Base-by-base conservation (phyloP, 1,140 invertebrate genomes). In the Drosophila grimshawi region DNA sequence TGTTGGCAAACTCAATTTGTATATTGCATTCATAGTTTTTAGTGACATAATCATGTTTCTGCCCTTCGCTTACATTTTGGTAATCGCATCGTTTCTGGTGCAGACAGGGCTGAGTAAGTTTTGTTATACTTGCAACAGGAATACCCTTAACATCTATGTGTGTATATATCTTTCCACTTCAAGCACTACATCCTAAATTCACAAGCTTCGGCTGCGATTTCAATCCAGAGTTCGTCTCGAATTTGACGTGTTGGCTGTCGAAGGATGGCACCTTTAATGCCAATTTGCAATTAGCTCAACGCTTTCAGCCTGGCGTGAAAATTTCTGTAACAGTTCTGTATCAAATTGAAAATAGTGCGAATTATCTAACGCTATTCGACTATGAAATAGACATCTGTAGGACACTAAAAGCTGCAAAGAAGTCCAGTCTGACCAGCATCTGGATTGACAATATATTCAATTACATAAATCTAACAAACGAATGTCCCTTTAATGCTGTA, bases 361-460 rank as follows among this genome's bases (percentile, higher is more conserved):
- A 73, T 19, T 81, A 76, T 30, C 48, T 65, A 10, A 86, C 75
- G 0, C 51, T 86, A 0, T 67, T 86, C 8, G 86, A 59, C 69
- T 86, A 86, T 35, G 83, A 88, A 45, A 30, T 86, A 11, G 82
- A 86, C 62, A 72, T 61, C n/a, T 85, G 77, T 19, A 75, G 72
- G n/a, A 75, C 64, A 3, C 11, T 89, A 4, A 73, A 51, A n/a
- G 55, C 80, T n/a, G 35, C 76, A 2, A 19, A 79, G 6, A 53
- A 73, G 8, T 11, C 59, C 5, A 57, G 81, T 5, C 45, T 89
- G 27, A 64, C 80, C 30, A 72, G 46, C 39, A 19, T 71, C 30
- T 89, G 85, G 85, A 71, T 85, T 37, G 35, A 74, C 6, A 89
- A 85, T 10, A 43, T 88, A 19, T 61, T 77, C 11, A 89, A 89